Base-by-base conservation (phyloP, 2,888 invertebrate genomes). In the Sepioteuthis lessoniana region DNA sequence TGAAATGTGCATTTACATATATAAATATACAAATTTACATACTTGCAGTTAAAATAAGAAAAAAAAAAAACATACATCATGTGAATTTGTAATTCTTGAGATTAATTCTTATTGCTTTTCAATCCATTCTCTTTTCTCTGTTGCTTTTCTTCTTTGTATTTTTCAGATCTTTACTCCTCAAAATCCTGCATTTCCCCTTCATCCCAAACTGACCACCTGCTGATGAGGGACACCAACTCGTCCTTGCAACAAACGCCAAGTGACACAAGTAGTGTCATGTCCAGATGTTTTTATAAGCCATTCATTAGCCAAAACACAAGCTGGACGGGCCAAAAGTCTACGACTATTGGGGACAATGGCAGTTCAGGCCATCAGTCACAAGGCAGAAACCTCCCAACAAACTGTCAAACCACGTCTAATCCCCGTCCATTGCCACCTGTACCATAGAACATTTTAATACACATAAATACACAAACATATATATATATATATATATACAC, bases 401-500 rank as follows among this genome's bases (percentile, higher is more conserved):
- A 76, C n/a, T 35, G 76, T 76, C 76, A 76, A 35, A 76, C 10
- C n/a, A 35, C 76, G n/a, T 76, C 76, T 76, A 76, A 76, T 76
- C 76, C 76, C 76, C 76, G 76, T 76, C 76, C 76, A 76, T 76
- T 76, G n/a, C 76, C 76, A 76, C 76, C 76, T 76, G 76, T 76
- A 76, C 76, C 76, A 76, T 76, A 76, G n/a, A 35, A 76, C n/a
- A 31, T 35, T 76, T 76, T 76, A 42, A 42, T 42, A 42, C 16
- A 3, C 13, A n/a, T 8, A n/a, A 76, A 76, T 35, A 76, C 10
- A 35, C n/a, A 76, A 4, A 76, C 16, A 16, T n/a, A 76, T 16
- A 35, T 35, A 76, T 35, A 35, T 35, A 35, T 16, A 35, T 35
- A 76, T 35, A 21, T 25, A 55, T 4, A 21, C 25, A 21, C 16